Evolutionary conservation across 2,113 vertebrate genomes (phyloP).

Genomic region (Strix aluco): DNA sequence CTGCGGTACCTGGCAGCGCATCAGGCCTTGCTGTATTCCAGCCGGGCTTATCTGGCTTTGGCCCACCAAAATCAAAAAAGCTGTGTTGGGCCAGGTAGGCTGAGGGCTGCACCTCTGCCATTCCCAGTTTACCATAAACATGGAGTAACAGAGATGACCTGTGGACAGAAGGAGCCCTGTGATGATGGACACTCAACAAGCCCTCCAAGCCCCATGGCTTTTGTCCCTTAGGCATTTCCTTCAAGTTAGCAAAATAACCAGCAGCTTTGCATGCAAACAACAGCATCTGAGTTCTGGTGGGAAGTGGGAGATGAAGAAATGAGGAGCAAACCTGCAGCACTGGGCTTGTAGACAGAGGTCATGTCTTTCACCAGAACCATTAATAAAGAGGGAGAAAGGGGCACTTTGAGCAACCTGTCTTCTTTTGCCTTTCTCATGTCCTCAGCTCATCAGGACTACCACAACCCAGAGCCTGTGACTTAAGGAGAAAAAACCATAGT

Average conservation of each 20-base stretch:
- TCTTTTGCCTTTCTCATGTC: neutral
- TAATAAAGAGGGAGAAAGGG: neutral
- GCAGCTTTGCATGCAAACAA: neutral
- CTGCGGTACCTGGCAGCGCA: neutral
- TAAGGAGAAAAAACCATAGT: neutral
- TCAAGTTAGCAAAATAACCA: neutral
- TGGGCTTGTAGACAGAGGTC: neutral
- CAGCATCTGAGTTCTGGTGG: neutral
- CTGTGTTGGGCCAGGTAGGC: rapidly evolving
- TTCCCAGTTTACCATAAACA: neutral
- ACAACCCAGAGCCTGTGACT: neutral
- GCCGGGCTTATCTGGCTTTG: neutral
- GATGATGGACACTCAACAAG: rapidly evolving
- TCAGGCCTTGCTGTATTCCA: neutral
- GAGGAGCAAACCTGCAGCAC: neutral
- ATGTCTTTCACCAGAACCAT: neutral
- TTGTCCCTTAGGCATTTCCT: neutral
- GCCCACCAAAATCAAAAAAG: neutral
- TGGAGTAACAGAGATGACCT: neutral
- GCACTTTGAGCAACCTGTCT: neutral
- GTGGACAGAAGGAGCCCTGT: neutral
- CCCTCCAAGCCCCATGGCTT: neutral
- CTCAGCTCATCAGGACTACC: neutral
- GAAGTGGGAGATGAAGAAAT: neutral
- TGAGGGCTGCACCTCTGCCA: rapidly evolving